These are phyloP conservation scores for Hypomecis atomaria DNA, from an alignment of 2,888 invertebrate species.

Conservation along the genomic window DNA sequence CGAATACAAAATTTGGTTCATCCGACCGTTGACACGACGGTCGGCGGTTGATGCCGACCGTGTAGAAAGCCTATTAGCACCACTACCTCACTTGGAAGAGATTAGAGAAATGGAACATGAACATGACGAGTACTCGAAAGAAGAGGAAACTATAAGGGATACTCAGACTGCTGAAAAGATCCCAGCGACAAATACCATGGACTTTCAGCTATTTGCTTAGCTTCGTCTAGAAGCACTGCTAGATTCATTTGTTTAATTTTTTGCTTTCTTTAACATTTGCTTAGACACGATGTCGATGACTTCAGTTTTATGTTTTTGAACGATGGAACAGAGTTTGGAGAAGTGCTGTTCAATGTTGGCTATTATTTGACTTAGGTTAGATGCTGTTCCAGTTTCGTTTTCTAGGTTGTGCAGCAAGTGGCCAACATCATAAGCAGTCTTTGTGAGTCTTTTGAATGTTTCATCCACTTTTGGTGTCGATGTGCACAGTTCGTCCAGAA, in stretches of 20 bases:
- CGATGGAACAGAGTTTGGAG: slow-evolving; percentile 73
- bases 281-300: slow-evolving; percentile 64
- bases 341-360: slow-evolving; percentile 79
- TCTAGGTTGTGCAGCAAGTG: slow-evolving; percentile 65
- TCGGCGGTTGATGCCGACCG: no score
- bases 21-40: no score
- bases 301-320: slow-evolving; percentile 82
- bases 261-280: slow-evolving; percentile 20
- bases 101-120: no score
- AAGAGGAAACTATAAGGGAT: no score
- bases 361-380: slow-evolving; percentile 59
- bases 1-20: no score
- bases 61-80: no score
- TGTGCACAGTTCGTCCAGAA: slow-evolving; percentile 60
- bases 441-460: slow-evolving; percentile 69
- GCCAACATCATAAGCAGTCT: slow-evolving; percentile 75
- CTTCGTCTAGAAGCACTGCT: slow-evolving; percentile 61
- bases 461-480: slow-evolving; percentile 71
- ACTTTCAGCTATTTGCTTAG: slow-evolving; percentile 59
- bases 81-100: no score
- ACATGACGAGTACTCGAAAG: no score
- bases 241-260: slow-evolving; percentile 74
- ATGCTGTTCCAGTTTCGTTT: slow-evolving; percentile 58
- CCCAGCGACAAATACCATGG: slow-evolving; percentile 72
- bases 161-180: no score